Base-by-base conservation (phyloP, 2,113 vertebrate genomes). In the Ellobius talpinus region DNA sequence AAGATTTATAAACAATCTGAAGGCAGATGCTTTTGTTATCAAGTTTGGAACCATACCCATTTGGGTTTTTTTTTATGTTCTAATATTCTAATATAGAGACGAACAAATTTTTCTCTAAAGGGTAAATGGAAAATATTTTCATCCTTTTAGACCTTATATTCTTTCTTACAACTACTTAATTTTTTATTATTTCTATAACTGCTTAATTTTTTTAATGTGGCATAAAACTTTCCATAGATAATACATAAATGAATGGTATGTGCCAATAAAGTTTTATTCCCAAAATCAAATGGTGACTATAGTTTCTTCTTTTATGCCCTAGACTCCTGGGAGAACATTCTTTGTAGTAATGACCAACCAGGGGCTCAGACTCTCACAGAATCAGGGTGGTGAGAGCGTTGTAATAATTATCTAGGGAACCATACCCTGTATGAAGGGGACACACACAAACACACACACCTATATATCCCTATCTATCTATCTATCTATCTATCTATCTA, bases 1-100 rank as follows among this genome's bases (percentile, higher is more conserved):
- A 86, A 86, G 52, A 58, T 89, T 79, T 78, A 93, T 79, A 93
- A 92, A 45, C 1, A 47, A 66, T 73, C 33, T 90, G 42, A 87
- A 77, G 52, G 39, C 65, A 66, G 26, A 66, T 66, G 29, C 31
- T n/a, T 92, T 86, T 93, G n/a, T 68, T 87, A 81, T 16, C 33
- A 58, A 92, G 17, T 72, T 92, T 23, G 87, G 19, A 52, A 36
- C 11, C 11, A 82, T 88, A 70, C 12, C 26, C 17, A 94, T 95
- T 10, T 63, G 13, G 24, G 61, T 24, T 61, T 47, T 85, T 47
- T 85, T 78, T 66, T 79, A 36, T 55, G 3, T 58, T 84, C 33
- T 81, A 68, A 89, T 86, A 39, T 68, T 74, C 47, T 88, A 47
- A 19, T 50, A 23, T 3, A 79, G 13, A 5, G 33, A 8, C 23